phyloP scores from a whole-genome alignment of 2,888 invertebrate species.

The Andricus curvator region DNA sequence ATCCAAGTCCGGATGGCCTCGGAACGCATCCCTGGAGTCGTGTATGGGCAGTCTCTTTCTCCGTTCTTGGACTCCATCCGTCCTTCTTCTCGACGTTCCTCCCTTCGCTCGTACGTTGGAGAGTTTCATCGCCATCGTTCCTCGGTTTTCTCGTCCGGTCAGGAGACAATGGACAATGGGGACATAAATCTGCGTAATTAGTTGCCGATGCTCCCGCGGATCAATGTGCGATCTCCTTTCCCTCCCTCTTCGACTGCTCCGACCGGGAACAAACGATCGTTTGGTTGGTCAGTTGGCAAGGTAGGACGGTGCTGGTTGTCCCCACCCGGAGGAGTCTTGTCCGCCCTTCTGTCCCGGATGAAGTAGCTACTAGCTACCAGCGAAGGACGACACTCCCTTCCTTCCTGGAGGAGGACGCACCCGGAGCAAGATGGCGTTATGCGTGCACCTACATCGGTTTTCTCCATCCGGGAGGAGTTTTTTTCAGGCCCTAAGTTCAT shows the following conservation, averaged over 20 bases:
- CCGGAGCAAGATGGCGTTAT: constrained; percentile 70
- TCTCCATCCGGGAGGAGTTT: constrained; percentile 46
- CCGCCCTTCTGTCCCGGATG: constrained; percentile 51
- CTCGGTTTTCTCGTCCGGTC: constrained; percentile 62
- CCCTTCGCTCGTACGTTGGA: constrained; percentile 49
- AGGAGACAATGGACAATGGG: constrained; percentile 93
- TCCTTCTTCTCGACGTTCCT: constrained; percentile 51
- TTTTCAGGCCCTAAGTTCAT: constrained; percentile 34
- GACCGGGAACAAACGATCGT: constrained; percentile 75
- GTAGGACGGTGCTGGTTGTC: constrained; percentile 73
- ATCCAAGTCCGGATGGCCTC: constrained; percentile 29
- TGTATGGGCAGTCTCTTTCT: constrained; percentile 47
- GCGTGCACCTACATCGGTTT: constrained; percentile 46
- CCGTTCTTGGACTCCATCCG: constrained; percentile 48
- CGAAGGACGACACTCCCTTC: constrained; percentile 70
- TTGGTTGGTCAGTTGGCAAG: constrained; percentile 76
- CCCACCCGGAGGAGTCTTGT: constrained; percentile 63
- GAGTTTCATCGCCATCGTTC: constrained; percentile 42
- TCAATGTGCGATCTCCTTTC: constrained; percentile 78
- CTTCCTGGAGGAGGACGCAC: constrained; percentile 62
- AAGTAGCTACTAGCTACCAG: constrained; percentile 46
- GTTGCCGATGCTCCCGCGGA: constrained; percentile 83
- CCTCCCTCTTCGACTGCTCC: constrained; percentile 58
- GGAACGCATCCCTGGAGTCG: constrained; percentile 46
- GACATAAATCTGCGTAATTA: constrained; percentile 97